A percentile compares a stretch with the other conserved stretches of the same genome.
phyloP scores from a whole-genome alignment of 2,113 vertebrate species.

The Varanus komodoensis region DNA sequence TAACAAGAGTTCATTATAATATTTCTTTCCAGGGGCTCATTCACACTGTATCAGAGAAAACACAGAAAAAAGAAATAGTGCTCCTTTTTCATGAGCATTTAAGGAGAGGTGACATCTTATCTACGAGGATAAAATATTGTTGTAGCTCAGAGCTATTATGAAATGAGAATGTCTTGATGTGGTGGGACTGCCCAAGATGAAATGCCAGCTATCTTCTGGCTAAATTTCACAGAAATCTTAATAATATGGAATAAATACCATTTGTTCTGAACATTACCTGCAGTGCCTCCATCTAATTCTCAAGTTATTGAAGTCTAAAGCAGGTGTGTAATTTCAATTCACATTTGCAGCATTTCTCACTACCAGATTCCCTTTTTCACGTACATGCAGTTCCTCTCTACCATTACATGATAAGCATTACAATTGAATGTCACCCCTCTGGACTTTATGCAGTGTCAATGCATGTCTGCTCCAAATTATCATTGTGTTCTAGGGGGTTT shows the following conservation, averaged over 20 bases:
- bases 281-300: slow-evolving; percentile 19
- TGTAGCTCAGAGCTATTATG: not conserved
- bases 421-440: slow-evolving; percentile 3
- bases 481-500: not conserved
- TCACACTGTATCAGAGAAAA: not conserved
- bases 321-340: slow-evolving; percentile 8
- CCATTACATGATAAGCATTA: slow-evolving; percentile 9
- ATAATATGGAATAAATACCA: slow-evolving; percentile 15
- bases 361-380: slow-evolving; percentile 11
- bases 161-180: not conserved
- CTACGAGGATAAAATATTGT: not conserved
- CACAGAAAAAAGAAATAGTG: not conserved
- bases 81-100: not conserved
- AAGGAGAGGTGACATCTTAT: not conserved
- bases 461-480: not conserved
- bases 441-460: not conserved
- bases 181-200: slow-evolving; percentile 18
- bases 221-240: slow-evolving; percentile 17
- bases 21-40: not conserved
- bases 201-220: not conserved
- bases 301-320: slow-evolving; percentile 20
- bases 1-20: not conserved
- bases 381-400: not conserved
- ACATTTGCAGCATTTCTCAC: not conserved
- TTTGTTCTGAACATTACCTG: slow-evolving; percentile 15